Evolutionary conservation across 2,888 invertebrate genomes (phyloP).

Genomic region (Apodemia duryi): DNA sequence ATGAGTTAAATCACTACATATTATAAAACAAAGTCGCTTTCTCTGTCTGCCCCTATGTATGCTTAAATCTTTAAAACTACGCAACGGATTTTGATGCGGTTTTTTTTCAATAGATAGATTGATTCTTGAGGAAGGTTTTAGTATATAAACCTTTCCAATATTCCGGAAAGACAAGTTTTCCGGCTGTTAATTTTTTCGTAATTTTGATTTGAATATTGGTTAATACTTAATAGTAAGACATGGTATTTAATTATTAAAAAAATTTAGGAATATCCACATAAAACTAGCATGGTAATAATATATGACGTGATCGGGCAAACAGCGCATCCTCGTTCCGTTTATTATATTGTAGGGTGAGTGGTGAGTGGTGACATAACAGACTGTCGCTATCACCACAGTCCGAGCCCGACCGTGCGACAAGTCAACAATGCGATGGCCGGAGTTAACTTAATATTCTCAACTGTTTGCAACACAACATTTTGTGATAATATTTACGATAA

Average conservation of each 20-base stretch:
- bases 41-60: too few relatives aligned
- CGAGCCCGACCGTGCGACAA: slow-evolving; percentile 29
- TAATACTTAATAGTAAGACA: too few relatives aligned
- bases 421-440: slow-evolving; percentile 53
- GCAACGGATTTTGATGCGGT: too few relatives aligned
- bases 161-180: too few relatives aligned
- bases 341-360: slow-evolving; percentile 24
- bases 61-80: too few relatives aligned
- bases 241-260: slow-evolving; percentile 9
- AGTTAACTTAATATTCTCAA: slow-evolving; percentile 59
- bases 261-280: slow-evolving; percentile 36
- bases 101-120: too few relatives aligned
- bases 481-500: slow-evolving; percentile 57
- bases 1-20: too few relatives aligned
- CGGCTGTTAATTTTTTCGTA: too few relatives aligned
- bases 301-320: slow-evolving; percentile 31
- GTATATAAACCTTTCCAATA: too few relatives aligned
- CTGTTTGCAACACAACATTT: slow-evolving; percentile 64
- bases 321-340: slow-evolving; percentile 34
- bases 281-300: slow-evolving; percentile 39
- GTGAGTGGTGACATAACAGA: slow-evolving; percentile 22
- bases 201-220: too few relatives aligned
- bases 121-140: too few relatives aligned
- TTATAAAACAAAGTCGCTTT: too few relatives aligned
- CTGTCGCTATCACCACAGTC: slow-evolving; percentile 29